A percentile compares a stretch with the other conserved stretches of the same genome.
These are phyloP conservation scores for Platichthys flesus DNA, from an alignment of 2,113 vertebrate genomes.

Conservation along the genomic window DNA sequence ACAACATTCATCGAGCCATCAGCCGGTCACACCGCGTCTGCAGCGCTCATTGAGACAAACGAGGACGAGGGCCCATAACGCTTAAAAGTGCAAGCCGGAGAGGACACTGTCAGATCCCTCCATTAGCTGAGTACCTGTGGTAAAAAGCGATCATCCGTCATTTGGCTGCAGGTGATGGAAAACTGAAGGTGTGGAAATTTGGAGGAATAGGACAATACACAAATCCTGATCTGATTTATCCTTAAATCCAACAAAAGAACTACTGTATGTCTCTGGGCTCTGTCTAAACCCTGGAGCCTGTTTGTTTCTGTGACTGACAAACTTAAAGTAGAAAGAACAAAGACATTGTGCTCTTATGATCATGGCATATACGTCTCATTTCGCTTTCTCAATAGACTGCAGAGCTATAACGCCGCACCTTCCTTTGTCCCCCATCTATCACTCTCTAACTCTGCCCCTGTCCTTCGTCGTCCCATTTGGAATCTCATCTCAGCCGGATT, in stretches of 20 bases:
- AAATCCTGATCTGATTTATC: not conserved
- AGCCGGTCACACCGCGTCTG: constrained; percentile 26
- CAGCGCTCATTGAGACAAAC: constrained; percentile 63
- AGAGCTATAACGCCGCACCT: constrained; percentile 25
- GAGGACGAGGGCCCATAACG: constrained; percentile 13
- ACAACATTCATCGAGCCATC: constrained; percentile 58
- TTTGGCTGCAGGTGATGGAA: not conserved
- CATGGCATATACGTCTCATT: constrained; percentile 10
- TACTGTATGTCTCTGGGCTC: not conserved
- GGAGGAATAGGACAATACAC: not conserved
- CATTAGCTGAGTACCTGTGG: not conserved
- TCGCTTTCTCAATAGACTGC: constrained; percentile 5
- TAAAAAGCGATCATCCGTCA: constrained; percentile 18
- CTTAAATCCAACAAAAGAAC: not conserved
- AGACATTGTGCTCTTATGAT: constrained; percentile 20
- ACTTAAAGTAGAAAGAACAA: constrained; percentile 28
- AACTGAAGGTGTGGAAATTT: not conserved
- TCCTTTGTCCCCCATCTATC: constrained; percentile 58
- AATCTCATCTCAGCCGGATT: constrained; percentile 73
- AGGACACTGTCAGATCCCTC: constrained; percentile 8
- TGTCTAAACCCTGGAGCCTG: too few species aligned
- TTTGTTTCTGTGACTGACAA: not conserved
- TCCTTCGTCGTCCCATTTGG: constrained; percentile 51
- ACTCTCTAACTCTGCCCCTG: constrained; percentile 21
- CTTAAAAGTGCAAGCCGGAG: constrained; percentile 24